phyloP scores from a whole-genome alignment of 2,888 invertebrate species.

The Spisula subtruncata region DNA sequence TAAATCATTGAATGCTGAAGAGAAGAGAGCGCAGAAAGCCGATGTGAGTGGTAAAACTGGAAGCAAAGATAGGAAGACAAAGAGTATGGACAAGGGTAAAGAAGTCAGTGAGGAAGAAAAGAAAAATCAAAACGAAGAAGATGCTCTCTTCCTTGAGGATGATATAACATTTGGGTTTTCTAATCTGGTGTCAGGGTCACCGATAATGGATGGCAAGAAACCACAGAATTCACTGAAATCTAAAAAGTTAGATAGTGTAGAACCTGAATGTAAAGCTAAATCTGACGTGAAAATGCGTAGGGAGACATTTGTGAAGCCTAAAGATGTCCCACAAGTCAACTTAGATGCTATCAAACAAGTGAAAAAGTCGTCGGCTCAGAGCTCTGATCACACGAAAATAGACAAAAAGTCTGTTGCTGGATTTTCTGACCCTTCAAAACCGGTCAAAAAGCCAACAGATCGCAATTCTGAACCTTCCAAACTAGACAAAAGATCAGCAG shows the following conservation, averaged over 20 bases:
- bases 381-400: background rate
- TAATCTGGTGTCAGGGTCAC: constrained; percentile 60
- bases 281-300: constrained; percentile 1
- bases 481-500: background rate
- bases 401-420: constrained; percentile 10
- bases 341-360: background rate
- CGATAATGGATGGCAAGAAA: constrained; percentile 42
- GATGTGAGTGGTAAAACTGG: background rate
- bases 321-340: background rate
- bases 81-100: no score
- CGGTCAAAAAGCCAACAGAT: no score
- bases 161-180: constrained; percentile 59
- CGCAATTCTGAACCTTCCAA: background rate
- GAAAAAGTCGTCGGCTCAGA: no score
- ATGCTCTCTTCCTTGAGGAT: constrained; percentile 11
- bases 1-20: background rate
- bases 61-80: background rate
- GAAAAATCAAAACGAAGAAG: background rate
- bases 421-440: background rate
- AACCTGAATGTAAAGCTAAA: background rate
- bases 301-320: constrained; percentile 6
- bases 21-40: background rate
- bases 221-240: background rate
- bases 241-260: background rate
- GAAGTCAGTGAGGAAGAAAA: background rate